Base-by-base conservation (phyloP, 2,888 invertebrate genomes). In the Drosophila kanekoi region DNA sequence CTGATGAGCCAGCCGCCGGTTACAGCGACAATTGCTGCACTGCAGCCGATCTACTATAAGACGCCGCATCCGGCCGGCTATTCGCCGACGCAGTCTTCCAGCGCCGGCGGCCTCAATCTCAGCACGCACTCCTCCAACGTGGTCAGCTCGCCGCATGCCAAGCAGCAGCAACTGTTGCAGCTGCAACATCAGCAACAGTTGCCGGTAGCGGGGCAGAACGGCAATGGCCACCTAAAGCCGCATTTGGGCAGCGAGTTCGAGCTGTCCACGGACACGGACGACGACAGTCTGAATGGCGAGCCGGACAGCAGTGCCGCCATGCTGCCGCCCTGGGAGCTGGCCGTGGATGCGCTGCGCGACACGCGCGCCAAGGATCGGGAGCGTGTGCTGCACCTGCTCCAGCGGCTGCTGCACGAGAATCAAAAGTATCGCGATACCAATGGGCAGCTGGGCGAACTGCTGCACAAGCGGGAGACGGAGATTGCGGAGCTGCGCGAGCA, bases 241-340 rank as follows among this genome's bases (percentile, higher is more conserved):
- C 87, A 89, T 60, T 47, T 87, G 68, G 89, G 91, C 64, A 94
- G 95, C 16, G 96, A 96, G 87, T 95, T 95, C 69, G 95, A 95
- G 82, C 89, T 95, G 63, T 94, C 95, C 6, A 96, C 95, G 2
- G 96, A 96, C 88, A 96, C 96, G 6, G 95, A 96, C 85, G 95
- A 96, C 51, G 95, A 96, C 65, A 93, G 93, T 62, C 79, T 92
- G 23, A 90, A 90, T 43, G 93, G 92, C 2, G 93, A 93, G 69
- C 90, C 92, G 10, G 92, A 92, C 59, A 92, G 92, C 84, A 92
- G 92, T 67, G 92, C 92, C 68, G 92, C 92, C 74, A 89, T 91
- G 81, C 70, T 91, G 71, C 90, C 91, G 44, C 92, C 92, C 2
- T 92, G 91, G 91, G 93, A 93, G 63, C 76, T 91, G 81, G 92